Conservation (phyloP, 2,113 vertebrate species). For the Pygoscelis antarcticus region DNA sequence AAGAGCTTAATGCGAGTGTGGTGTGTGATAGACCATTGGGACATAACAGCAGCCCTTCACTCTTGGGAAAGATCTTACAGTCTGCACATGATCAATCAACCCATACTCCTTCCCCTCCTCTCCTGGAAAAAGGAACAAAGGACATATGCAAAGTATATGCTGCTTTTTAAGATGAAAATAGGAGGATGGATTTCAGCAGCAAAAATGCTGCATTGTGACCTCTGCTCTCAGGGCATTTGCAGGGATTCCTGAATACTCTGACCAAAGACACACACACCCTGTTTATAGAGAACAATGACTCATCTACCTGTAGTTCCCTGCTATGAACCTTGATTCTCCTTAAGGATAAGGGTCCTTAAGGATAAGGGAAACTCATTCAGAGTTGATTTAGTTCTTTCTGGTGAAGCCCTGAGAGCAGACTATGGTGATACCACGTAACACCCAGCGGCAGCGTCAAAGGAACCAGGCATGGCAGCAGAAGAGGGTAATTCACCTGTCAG, state of each 20-base stretch:
- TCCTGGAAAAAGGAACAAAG: neutral
- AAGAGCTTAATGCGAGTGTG: neutral
- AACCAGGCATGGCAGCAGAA: neutral
- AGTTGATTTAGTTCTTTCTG: neutral
- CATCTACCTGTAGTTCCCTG: neutral
- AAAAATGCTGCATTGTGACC: neutral
- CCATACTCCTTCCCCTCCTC: neutral
- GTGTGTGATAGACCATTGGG: neutral
- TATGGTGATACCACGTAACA: neutral
- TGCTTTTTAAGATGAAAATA: neutral
- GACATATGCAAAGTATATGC: neutral
- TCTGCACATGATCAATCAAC: neutral
- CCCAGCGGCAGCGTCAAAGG: neutral
- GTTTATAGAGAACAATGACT: neutral
- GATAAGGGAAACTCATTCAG: neutral
- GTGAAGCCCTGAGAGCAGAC: neutral
- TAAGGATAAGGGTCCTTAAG: neutral
- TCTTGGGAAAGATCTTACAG: neutral
- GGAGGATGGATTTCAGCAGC: neutral
- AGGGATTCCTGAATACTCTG: neutral
- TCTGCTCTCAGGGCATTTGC: neutral
- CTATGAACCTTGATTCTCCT: neutral
- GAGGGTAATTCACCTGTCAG: neutral
- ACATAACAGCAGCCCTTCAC: rapidly evolving
- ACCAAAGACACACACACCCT: neutral